Conservation (phyloP, 2,888 invertebrate species). For the Heteropelma amictum region DNA sequence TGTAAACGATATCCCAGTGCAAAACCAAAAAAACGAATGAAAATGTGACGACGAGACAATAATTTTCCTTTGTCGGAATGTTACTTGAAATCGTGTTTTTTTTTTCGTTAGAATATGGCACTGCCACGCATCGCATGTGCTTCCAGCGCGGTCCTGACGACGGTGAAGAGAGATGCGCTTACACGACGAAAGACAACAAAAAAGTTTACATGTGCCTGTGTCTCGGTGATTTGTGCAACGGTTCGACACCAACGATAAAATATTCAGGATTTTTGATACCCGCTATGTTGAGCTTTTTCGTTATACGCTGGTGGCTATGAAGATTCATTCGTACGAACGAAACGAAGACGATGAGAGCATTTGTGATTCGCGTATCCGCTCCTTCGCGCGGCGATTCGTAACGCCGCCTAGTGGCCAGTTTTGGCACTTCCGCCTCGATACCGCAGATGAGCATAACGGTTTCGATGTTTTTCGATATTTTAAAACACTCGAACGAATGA, state of each 20-base stretch:
- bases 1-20: too few relatives aligned
- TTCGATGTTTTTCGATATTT: too few relatives aligned
- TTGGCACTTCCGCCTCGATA: too few relatives aligned
- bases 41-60: too few relatives aligned
- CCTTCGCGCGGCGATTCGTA: background rate
- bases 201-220: slow-evolving; percentile 95
- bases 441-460: too few relatives aligned
- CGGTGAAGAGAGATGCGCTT: slow-evolving; percentile 92
- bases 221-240: slow-evolving; percentile 92
- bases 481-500: too few relatives aligned
- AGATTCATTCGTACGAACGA: background rate
- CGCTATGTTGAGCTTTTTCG: slow-evolving; percentile 43
- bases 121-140: slow-evolving; percentile 92
- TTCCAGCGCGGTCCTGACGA: slow-evolving; percentile 93
- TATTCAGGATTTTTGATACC: slow-evolving; percentile 49
- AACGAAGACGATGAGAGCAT: background rate
- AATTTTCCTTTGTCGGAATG: too few relatives aligned
- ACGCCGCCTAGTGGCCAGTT: background rate
- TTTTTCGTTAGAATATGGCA: slow-evolving; percentile 85
- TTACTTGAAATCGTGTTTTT: background rate
- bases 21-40: too few relatives aligned
- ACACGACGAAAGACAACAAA: slow-evolving; percentile 89
- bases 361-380: background rate
- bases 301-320: slow-evolving; percentile 62
- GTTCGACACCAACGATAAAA: slow-evolving; percentile 61